Conservation (phyloP, 1,140 invertebrate species). For the Drosophila malerkotliana region DNA sequence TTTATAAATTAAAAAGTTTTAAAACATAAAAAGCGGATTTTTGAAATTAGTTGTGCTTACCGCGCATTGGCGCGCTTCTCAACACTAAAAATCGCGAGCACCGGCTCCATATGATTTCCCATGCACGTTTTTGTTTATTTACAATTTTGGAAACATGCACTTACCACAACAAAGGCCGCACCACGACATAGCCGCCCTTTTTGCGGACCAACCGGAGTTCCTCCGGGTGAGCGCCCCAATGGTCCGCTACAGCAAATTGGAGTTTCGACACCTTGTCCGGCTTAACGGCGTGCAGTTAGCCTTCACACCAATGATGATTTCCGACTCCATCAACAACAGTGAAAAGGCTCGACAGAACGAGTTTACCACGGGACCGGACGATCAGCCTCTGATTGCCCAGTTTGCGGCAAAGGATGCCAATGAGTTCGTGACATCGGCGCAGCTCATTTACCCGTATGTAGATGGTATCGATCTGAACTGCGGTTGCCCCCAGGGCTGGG, state of each 20-base stretch:
- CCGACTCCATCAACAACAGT: constrained; percentile 96
- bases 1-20: no score
- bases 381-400: constrained; percentile 95
- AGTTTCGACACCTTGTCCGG: constrained; percentile 71
- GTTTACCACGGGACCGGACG: constrained; percentile 91
- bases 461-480: constrained; percentile 97
- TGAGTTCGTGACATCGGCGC: constrained; percentile 93
- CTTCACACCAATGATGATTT: constrained; percentile 98
- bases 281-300: constrained; percentile 94
- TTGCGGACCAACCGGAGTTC: constrained; percentile 85
- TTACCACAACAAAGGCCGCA: constrained; percentile 58
- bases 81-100: not conserved
- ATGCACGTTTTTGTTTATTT: constrained; percentile 22
- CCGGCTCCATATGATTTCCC: not conserved
- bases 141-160: constrained; percentile 24
- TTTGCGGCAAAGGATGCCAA: constrained; percentile 94
- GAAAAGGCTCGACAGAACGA: constrained; percentile 94
- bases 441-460: constrained; percentile 93
- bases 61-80: not conserved
- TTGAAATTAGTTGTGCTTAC: no score
- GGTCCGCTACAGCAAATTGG: constrained; percentile 96
- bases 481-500: constrained; percentile 98
- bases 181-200: constrained; percentile 87
- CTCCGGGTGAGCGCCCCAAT: constrained; percentile 96
- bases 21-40: no score